phyloP scores from a whole-genome alignment of 2,888 invertebrate genomes.

The Netelia inedita region DNA sequence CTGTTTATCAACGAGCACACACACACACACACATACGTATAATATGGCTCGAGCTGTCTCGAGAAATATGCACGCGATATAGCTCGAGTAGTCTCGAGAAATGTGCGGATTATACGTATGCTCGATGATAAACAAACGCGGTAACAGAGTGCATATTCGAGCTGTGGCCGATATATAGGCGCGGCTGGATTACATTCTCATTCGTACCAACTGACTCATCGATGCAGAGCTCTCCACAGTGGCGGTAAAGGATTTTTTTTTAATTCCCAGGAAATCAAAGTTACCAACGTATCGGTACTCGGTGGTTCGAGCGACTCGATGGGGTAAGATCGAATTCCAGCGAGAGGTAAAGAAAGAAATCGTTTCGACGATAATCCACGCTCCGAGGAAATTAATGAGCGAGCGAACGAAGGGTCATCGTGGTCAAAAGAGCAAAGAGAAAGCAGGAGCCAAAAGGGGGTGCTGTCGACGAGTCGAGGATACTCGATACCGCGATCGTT shows the following conservation, averaged over 20 bases:
- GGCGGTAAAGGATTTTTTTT: too few relatives aligned
- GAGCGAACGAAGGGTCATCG: background rate
- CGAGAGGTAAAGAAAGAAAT: background rate
- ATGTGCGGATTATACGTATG: too few relatives aligned
- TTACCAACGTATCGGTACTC: too few relatives aligned
- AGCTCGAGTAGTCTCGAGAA: too few relatives aligned
- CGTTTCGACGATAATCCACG: background rate
- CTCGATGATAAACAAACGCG: too few relatives aligned
- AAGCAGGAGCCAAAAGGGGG: conserved; percentile 15
- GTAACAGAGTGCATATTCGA: too few relatives aligned
- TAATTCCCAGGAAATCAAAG: too few relatives aligned
- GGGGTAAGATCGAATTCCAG: background rate
- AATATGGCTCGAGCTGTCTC: background rate
- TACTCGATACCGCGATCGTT: background rate
- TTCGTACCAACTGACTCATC: too few relatives aligned
- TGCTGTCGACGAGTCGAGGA: conserved; percentile 18
- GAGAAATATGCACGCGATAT: conserved; percentile 20
- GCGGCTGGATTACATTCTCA: too few relatives aligned
- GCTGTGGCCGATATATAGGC: too few relatives aligned
- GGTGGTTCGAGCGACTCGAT: background rate
- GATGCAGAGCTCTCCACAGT: too few relatives aligned
- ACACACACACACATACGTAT: background rate
- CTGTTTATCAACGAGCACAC: background rate
- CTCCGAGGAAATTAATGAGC: conserved; percentile 5
- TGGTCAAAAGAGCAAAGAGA: conserved; percentile 18